Evolutionary conservation across 1,140 invertebrate species (phyloP), one percentile per base, ranked within the genome.

Genomic region (Ceratina australensis): DNA sequence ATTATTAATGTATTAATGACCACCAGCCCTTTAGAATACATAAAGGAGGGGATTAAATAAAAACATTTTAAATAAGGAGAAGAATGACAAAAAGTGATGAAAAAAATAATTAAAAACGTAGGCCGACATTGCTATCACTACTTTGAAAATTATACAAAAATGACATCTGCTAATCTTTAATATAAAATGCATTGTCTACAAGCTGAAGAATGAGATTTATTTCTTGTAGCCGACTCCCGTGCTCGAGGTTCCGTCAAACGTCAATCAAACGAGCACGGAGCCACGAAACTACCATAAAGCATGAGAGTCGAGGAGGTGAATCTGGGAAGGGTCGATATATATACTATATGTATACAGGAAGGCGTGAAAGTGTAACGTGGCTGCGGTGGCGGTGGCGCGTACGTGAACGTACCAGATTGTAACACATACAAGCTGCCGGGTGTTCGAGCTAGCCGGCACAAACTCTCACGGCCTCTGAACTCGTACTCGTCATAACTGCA

Each of bases 391-490:
- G 42, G 63, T 42, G 47, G 76, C 60, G 59, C 52, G 72, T 56
- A 67, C 75, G 76, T 67, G 78, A 57, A 79, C 77, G 69, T 72
- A 79, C 79, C 74, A 80, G 85, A 77, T 77, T 82, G 69, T 68
- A 61, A 72, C 64, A 72, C 49, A 67, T 60, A 72, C 49, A 67
- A 80, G 61, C 72, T 56, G 47, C 20, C 50, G 65, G 18, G 22
- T 64, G n/a, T 56, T 54, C 50, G 81, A 28, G 63, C 65, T 16
- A 86, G 86, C 83, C 69, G 78, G 84, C 87, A n/a, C n/a, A 81
- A 88, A 89, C 81, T 91, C 90, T 90, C 90, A 91, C 90, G 90
- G 90, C 89, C 90, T 90, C 82, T 91, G 90, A 91, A 91, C 90
- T 88, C 84, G 89, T 84, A 91, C 89, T 90, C 90, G 87, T 91